Evolutionary conservation across 2,113 vertebrate species (phyloP), one percentile per base, ranked within the genome.

Genomic region (Genyomyrus donnyi): DNA sequence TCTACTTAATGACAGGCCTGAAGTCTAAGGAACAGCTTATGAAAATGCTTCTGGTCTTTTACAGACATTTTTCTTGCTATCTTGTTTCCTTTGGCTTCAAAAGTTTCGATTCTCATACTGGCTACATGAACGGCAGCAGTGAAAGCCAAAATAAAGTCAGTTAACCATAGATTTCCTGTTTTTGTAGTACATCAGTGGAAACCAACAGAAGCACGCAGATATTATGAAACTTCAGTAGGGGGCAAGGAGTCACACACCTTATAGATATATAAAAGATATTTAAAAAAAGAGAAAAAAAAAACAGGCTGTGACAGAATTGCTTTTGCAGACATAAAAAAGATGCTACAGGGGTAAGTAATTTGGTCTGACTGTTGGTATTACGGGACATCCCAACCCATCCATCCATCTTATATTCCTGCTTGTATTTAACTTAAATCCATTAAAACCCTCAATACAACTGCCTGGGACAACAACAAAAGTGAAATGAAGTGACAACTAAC

Each of bases 151-250:
- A 77, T 31, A 19, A 19, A 88, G 46, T 89, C 88, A 74, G 10
- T 15, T 89, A 19, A 80, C 88, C 88, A 53, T 58, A 80, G 88
- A 80, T 70, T 77, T 89, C 62, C 88, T 88, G 88, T 89, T 89
- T 89, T 50, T 89, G n/a, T 31, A 42, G 74, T 80, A 80, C 35
- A 80, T 80, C 74, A 80, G 17, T 42, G 6, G 15, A 80, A 80
- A 80, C 31, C 35, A 80, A 80, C 74, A 42, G 35, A 39, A 39
- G 35, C 35, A 42, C 6, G 0, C 1, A 80, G 13, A 19, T 74
- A 62, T 70, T 70, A 13, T 80, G 35, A 80, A 42, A 80, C 74
- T 39, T 80, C 35, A 39, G 74, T 13, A 42, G n/a, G 35, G 35
- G 74, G 35, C 9, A 80, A 15, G 2, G 15, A 80, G 31, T 13